A percentile compares a stretch with the other conserved stretches of the same genome.
These are phyloP conservation scores for Macrosoma leucophasiata DNA, from an alignment of 2,888 invertebrate genomes.

Conservation along the genomic window DNA sequence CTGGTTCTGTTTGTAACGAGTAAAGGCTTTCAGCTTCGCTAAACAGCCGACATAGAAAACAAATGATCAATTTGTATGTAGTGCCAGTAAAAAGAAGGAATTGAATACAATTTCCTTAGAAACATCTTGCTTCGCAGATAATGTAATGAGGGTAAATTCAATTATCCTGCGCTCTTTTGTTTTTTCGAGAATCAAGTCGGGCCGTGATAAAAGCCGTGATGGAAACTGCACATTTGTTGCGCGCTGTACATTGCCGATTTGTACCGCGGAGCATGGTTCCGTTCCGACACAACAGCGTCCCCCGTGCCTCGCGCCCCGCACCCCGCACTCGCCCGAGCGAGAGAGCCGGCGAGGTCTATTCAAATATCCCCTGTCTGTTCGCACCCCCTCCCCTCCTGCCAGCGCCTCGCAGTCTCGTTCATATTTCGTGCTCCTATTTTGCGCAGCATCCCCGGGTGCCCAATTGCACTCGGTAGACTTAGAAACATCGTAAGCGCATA, in stretches of 20 bases:
- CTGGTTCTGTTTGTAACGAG: too few relatives aligned
- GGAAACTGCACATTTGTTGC: conserved; percentile 65
- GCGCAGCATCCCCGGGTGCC: conserved; percentile 77
- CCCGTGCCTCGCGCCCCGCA: conserved; percentile 31
- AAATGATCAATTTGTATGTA: conserved; percentile 19
- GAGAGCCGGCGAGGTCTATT: conserved; percentile 69
- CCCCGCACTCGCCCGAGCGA: conserved; percentile 36
- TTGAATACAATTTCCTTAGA: conserved; percentile 32
- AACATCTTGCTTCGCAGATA: conserved; percentile 57
- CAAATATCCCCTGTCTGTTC: conserved; percentile 71
- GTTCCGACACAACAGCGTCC: conserved; percentile 71
- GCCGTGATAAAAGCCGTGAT: conserved; percentile 56
- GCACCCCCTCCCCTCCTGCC: conserved; percentile 62
- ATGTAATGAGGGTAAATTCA: conserved; percentile 68
- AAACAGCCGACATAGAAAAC: conserved; percentile 14
- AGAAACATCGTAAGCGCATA: conserved; percentile 42
- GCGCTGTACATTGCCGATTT: conserved; percentile 64
- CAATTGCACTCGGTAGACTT: conserved; percentile 70
- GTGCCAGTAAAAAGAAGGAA: conserved; percentile 26
- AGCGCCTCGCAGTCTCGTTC: conserved; percentile 76
- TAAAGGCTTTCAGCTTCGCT: not conserved
- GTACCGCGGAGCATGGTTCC: conserved; percentile 55
- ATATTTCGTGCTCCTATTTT: conserved; percentile 76
- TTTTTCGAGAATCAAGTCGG: conserved; percentile 38
- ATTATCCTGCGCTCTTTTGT: conserved; percentile 62